A percentile compares a stretch with the other conserved stretches of the same genome.
Evolutionary conservation across 2,797 vertebrate genomes (phyloP).

Genomic region (Neopelma chrysocephalum): DNA sequence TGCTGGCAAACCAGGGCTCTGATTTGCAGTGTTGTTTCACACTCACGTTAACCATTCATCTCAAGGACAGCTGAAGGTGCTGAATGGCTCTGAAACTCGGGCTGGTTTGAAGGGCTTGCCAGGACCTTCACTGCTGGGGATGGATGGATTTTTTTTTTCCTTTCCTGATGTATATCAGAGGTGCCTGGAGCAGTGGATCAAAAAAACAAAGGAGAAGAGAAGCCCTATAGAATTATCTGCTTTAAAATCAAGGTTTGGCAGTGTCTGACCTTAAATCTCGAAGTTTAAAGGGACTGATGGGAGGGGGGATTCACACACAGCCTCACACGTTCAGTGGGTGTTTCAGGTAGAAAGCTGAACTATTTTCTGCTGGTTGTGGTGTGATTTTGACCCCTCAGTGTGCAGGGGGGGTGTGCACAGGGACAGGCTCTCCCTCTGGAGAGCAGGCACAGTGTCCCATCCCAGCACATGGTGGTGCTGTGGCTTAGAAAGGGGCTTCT

Average conservation of each 20-base stretch:
- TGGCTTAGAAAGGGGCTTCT: neutral
- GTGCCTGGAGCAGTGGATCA: neutral
- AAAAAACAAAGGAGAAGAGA: neutral
- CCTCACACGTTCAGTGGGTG: accelerated
- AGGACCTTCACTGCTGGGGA: neutral
- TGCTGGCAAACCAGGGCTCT: constrained; percentile 48
- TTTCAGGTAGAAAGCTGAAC: neutral
- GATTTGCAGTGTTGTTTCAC: constrained; percentile 46
- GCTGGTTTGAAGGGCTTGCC: constrained; percentile 48
- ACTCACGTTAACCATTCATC: constrained; percentile 54
- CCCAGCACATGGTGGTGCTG: neutral
- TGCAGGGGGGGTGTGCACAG: neutral
- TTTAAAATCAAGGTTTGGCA: neutral
- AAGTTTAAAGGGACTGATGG: neutral
- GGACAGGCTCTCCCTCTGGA: neutral
- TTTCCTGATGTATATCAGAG: neutral
- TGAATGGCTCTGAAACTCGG: constrained; percentile 46
- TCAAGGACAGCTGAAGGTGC: constrained; percentile 65
- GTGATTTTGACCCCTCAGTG: neutral
- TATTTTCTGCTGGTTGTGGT: neutral
- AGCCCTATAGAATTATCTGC: neutral
- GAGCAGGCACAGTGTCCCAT: neutral
- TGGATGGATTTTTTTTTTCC: neutral
- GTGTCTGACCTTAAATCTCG: neutral
- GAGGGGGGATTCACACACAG: accelerated